A percentile compares a stretch with the other conserved stretches of the same genome.
Conservation (phyloP, 1,140 invertebrate genomes). For the Rhagoletis zephyria region DNA sequence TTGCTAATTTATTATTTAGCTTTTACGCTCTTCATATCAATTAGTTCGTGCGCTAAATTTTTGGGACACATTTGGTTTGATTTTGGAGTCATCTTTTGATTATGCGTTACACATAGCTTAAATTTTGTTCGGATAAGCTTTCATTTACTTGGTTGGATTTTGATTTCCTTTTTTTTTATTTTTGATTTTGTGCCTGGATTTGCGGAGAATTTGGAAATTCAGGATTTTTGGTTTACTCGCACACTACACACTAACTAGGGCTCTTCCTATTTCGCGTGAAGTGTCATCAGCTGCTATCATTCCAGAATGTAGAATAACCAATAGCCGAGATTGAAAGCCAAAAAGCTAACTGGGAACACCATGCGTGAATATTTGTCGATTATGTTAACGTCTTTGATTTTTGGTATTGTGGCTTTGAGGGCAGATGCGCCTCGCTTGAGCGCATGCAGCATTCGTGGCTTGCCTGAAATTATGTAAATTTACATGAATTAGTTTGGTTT, state of each 20-base stretch:
- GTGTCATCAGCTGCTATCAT: slow-evolving; percentile 67
- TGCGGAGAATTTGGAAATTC: slow-evolving; percentile 20
- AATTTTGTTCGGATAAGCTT: not conserved
- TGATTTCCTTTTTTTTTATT: no score
- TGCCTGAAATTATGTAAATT: slow-evolving; percentile 67
- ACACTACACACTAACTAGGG: slow-evolving; percentile 57
- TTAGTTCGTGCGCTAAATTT: slow-evolving; percentile 3
- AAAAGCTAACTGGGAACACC: slow-evolving; percentile 93
- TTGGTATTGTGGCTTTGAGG: slow-evolving; percentile 87
- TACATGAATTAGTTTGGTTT: no score
- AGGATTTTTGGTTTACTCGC: slow-evolving; percentile 53
- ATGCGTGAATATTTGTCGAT: slow-evolving; percentile 97
- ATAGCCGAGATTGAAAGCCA: slow-evolving; percentile 93
- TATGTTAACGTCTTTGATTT: slow-evolving; percentile 96
- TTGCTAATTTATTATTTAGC: not conserved
- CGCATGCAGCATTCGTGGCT: slow-evolving; percentile 84
- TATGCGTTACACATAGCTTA: no score
- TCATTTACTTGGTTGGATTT: not conserved
- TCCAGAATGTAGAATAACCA: slow-evolving; percentile 94
- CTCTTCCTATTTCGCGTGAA: slow-evolving; percentile 59
- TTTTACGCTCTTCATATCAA: not conserved
- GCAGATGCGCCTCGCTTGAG: slow-evolving; percentile 84
- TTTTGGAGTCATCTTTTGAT: not conserved
- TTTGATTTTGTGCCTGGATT: not conserved
- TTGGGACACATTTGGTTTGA: slow-evolving; percentile 47